phyloP scores from a whole-genome alignment of 1,140 invertebrate genomes.

The Drosophila lowei region DNA sequence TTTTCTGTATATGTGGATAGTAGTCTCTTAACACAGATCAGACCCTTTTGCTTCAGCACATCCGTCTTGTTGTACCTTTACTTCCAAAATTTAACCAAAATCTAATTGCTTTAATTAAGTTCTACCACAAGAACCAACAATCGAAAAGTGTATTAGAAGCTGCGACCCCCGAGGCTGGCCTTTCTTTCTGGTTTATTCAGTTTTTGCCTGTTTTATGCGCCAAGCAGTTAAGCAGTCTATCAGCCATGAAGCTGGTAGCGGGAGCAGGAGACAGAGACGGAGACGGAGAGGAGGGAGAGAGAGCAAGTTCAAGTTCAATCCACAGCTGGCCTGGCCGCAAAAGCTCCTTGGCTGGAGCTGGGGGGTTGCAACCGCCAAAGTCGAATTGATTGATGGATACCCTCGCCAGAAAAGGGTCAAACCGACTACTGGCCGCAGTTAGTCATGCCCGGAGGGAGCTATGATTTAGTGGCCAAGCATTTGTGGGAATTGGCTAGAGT shows the following conservation, averaged over 20 bases:
- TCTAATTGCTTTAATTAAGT: no score
- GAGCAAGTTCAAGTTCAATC: slow-evolving; percentile 56
- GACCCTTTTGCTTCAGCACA: no score
- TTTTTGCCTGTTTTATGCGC: slow-evolving; percentile 24
- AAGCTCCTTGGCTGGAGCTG: slow-evolving; percentile 30
- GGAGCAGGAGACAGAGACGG: background rate
- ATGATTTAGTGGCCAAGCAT: no score
- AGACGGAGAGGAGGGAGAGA: background rate
- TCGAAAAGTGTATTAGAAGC: background rate
- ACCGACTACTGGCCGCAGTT: background rate
- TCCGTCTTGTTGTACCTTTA: no score
- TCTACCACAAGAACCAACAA: no score
- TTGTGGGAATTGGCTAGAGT: no score
- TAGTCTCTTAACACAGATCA: no score
- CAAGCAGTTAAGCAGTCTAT: slow-evolving; percentile 16
- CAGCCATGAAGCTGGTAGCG: background rate
- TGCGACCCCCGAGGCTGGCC: background rate
- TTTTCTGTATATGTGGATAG: no score
- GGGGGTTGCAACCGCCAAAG: slow-evolving; percentile 50
- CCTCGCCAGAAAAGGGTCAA: slow-evolving; percentile 1
- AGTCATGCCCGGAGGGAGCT: no score
- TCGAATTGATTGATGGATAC: slow-evolving; percentile 33
- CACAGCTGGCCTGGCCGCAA: slow-evolving; percentile 40
- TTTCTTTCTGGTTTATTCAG: no score
- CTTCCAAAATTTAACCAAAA: no score